Evolutionary conservation across 2,888 invertebrate species (phyloP).

Genomic region (Metallyticus violacea): DNA sequence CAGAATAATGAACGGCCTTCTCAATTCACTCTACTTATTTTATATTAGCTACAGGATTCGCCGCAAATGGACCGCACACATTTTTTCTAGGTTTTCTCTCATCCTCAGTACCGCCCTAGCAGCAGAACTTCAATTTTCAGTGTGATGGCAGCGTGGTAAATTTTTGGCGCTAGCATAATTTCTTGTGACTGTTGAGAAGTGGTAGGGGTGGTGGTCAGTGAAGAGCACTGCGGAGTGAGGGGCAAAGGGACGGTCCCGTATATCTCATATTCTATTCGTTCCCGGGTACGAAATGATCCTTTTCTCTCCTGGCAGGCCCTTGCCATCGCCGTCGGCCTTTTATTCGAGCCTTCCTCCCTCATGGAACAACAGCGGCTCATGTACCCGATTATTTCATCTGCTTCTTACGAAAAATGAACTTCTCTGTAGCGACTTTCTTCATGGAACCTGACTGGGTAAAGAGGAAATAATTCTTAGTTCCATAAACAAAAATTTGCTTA

Average conservation of each 20-base stretch:
- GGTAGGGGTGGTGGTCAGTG: not conserved
- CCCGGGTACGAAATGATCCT: slow-evolving; percentile 10
- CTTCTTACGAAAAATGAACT: not conserved
- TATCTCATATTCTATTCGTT: slow-evolving; percentile 19
- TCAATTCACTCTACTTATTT: not conserved
- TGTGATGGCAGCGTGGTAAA: not conserved
- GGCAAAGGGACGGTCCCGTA: not conserved
- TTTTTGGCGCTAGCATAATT: not conserved
- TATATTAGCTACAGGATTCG: not conserved
- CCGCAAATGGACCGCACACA: no score
- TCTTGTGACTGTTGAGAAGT: not conserved
- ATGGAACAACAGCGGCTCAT: not conserved
- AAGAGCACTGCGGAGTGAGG: not conserved
- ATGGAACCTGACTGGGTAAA: no score
- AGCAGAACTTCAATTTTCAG: not conserved
- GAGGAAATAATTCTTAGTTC: no score
- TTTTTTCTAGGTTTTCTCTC: not conserved
- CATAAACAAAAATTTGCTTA: no score
- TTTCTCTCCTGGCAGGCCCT: slow-evolving; percentile 12
- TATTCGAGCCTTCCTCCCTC: not conserved
- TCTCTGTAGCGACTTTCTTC: not conserved
- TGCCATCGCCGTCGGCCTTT: not conserved
- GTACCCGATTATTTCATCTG: not conserved
- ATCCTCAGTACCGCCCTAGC: not conserved
- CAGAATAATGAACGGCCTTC: not conserved